phyloP scores from a whole-genome alignment of 1,140 invertebrate species.

The Agrypnia vestita region DNA sequence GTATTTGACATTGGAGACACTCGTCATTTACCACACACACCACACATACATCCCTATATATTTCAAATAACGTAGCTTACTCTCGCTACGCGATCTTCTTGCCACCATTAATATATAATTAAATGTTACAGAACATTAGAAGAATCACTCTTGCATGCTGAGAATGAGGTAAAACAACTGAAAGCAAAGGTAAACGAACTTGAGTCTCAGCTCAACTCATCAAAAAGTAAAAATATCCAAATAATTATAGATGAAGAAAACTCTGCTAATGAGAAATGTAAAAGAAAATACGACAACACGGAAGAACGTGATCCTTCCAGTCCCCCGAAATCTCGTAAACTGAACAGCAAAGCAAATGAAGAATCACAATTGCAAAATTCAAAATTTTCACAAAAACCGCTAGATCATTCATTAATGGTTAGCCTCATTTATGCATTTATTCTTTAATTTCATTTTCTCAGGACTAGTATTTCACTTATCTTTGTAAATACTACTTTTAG shows the following conservation, averaged over 20 bases:
- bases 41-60: background rate
- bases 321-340: slow-evolving; percentile 9
- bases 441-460: background rate
- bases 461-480: background rate
- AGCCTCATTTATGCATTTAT: background rate
- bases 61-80: background rate
- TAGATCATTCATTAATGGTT: background rate
- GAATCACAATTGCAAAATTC: background rate
- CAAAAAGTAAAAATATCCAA: background rate
- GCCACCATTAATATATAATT: no score
- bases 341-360: background rate
- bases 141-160: slow-evolving; percentile 40
- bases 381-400: background rate
- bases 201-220: background rate
- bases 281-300: slow-evolving; percentile 6
- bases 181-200: background rate
- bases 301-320: background rate
- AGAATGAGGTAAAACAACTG: slow-evolving; percentile 37
- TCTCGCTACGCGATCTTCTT: no score
- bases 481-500: slow-evolving; percentile 35
- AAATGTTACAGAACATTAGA: slow-evolving; percentile 31
- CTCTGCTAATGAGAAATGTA: background rate
- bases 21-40: no score
- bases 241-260: background rate
- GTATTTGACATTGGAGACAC: no score